Base-by-base conservation (phyloP, 2,888 invertebrate genomes). In the Heteromurus nitidus region DNA sequence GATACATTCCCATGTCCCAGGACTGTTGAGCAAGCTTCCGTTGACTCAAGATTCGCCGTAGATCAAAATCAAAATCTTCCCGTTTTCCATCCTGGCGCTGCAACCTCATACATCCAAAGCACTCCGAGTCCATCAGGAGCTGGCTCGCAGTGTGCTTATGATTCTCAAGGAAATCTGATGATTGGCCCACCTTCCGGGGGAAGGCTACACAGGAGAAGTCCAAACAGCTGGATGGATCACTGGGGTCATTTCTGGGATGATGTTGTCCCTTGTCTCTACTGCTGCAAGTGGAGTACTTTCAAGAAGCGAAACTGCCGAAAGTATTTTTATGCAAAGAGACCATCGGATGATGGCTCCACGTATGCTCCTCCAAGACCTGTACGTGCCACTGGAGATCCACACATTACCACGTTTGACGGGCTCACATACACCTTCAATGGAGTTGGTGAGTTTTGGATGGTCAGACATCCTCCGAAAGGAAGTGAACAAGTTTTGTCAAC, bases 351-450 rank as follows among this genome's bases (percentile, higher is more conserved):
- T 20, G 36, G 31, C 2, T 18, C 28, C 3, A n/a, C 20, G 5
- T 73, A 73, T 22, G 11, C 20, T 0, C 3, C 28, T 5, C 64
- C 64, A 16, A 73, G 47, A 22, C 13, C 28, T 22, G 13, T 31
- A 0, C 44, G 62, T 9, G 64, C 31, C 16, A 24, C 96, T 88
- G 98, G 98, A 22, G 97, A 97, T 89, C 97, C 97, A 0, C 97
- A 98, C 88, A 92, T 98, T 82, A 92, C 96, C 16, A 98, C 97
- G 0, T 97, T 97, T 88, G 98, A 98, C 88, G 94, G 95, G 85
- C 90, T 94, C 44, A 93, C 94, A 80, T 98, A 97, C 88, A 96
- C 97, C 0, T 97, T 98, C 90, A 97, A 97, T 88, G 97, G 97
- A 31, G 0, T 89, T 97, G 84, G 92, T 94, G 74, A 65, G 26